Evolutionary conservation across 2,797 vertebrate species (phyloP), one percentile per base, ranked within the genome.

Genomic region (Mus caroli): DNA sequence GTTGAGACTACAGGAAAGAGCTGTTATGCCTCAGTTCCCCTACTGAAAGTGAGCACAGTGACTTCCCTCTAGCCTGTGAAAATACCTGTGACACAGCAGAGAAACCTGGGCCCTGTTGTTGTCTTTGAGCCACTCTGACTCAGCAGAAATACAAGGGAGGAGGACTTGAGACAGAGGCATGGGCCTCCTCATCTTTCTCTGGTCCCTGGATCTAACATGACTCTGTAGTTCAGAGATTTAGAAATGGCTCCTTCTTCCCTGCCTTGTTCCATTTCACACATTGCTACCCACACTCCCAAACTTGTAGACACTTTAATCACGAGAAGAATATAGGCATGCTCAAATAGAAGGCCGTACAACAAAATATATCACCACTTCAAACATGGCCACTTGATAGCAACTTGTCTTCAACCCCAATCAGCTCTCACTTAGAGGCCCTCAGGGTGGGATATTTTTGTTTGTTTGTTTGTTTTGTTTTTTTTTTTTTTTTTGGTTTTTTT

Each of bases 331-430:
- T 22, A 56, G 71, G 26, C 0, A 0, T 10, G 22, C 34, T 26
- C 79, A n/a, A 8, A 52, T 0, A 0, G 19, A n/a, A 76, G 76
- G 10, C 20, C 73, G 26, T 2, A 8, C 52, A 17, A 7, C 17
- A 22, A 34, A 80, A 64, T 0, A 37, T 5, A 6, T 1, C 0
- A 0, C 20, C 40, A 2, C 43, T 15, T 17, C 37, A n/a, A 14
- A 71, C 28, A 4, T 2, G 1, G 34, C 34, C 50, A 14, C 34
- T 6, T 10, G 3, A 19, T 17, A 26, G 6, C 69, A 52, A 9
- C 37, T 8, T 2, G 6, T 26, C 71, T 46, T n/a, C 73, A 11
- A 52, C 15, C 4, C 4, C 40, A 40, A 6, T 64, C 43, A 26
- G 28, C 17, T 75, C 60, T 82, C 20, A 22, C 24, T 37, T 52